Percentiles rank a stretch among this genome's conserved stretches.
Conservation (phyloP, 37 sponge, comb jelly and placozoan species). For the Corticium candelabrum region DNA sequence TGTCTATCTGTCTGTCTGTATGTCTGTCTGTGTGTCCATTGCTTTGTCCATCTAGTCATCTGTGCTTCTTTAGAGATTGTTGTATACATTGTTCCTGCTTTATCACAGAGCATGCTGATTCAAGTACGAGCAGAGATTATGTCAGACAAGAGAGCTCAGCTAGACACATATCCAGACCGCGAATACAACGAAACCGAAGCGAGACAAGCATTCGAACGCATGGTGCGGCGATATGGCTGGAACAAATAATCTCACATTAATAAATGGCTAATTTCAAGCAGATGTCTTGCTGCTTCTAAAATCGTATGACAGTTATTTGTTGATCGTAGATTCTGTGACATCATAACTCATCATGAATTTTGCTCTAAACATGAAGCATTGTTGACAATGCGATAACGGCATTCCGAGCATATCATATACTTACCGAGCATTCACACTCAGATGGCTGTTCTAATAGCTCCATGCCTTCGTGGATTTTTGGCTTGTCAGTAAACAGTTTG, state of each 20-base stretch:
- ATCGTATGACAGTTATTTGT: no score
- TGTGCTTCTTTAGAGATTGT: not conserved
- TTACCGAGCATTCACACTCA: not conserved
- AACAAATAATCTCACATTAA: no score
- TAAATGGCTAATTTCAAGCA: no score
- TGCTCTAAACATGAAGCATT: not conserved
- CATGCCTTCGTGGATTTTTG: constrained; percentile 44
- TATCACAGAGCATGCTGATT: constrained; percentile 39
- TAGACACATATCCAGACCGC: constrained; percentile 16
- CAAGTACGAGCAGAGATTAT: constrained; percentile 67
- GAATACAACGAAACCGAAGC: constrained; percentile 59
- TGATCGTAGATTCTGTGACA: no score
- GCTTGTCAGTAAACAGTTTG: constrained; percentile 26
- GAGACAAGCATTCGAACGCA: constrained; percentile 54
- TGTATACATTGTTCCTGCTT: not conserved
- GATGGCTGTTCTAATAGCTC: constrained; percentile 25
- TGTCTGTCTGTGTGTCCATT: no score
- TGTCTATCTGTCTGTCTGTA: no score
- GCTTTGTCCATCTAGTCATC: not conserved
- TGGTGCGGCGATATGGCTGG: constrained; percentile 69
- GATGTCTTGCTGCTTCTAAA: no score
- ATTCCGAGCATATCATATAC: not conserved
- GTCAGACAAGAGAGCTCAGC: constrained; percentile 47
- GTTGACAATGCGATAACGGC: not conserved
- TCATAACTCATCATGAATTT: not conserved